Conservation (phyloP, 2,888 invertebrate genomes). For the Tiphia femorata region DNA sequence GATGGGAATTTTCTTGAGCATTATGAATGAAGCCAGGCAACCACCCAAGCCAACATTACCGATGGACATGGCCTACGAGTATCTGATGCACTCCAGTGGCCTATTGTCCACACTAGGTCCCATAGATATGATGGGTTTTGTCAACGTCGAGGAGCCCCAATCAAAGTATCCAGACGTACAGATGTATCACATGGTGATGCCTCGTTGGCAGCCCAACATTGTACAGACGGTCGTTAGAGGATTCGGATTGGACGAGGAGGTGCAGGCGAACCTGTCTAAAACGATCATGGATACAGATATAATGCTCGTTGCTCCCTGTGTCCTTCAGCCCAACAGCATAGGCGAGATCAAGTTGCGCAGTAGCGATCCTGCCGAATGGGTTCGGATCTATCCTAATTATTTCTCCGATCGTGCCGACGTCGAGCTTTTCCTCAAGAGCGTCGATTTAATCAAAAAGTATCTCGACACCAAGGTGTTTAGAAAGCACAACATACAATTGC, state of each 20-base stretch:
- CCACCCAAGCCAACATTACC: constrained; percentile 11
- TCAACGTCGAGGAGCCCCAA: constrained; percentile 69
- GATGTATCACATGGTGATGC: constrained; percentile 69
- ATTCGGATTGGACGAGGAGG: constrained; percentile 33
- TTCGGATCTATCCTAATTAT: constrained; percentile 72
- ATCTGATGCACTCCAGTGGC: constrained; percentile 69
- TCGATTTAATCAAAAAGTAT: constrained; percentile 51
- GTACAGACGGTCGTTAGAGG: constrained; percentile 10
- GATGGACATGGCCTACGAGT: constrained; percentile 59
- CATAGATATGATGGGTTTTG: constrained; percentile 71
- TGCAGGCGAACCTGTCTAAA: constrained; percentile 34
- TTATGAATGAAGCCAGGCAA: constrained; percentile 26
- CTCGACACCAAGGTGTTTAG: constrained; percentile 49
- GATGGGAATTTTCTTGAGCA: constrained; percentile 41
- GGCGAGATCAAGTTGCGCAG: constrained; percentile 70
- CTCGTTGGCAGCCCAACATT: constrained; percentile 52
- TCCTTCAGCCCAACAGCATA: constrained; percentile 70
- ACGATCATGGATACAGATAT: constrained; percentile 46
- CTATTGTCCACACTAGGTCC: constrained; percentile 68
- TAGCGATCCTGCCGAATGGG: constrained; percentile 70
- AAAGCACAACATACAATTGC: constrained; percentile 37
- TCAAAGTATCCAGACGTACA: constrained; percentile 75
- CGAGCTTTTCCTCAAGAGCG: constrained; percentile 55
- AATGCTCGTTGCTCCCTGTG: constrained; percentile 39
- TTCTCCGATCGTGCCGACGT: constrained; percentile 69